Evolutionary conservation across 30 jellyfish, hydroid and myxozoan genomes (phyloP), one percentile per base, ranked within the genome.

Genomic region (Sanderia malayensis): DNA sequence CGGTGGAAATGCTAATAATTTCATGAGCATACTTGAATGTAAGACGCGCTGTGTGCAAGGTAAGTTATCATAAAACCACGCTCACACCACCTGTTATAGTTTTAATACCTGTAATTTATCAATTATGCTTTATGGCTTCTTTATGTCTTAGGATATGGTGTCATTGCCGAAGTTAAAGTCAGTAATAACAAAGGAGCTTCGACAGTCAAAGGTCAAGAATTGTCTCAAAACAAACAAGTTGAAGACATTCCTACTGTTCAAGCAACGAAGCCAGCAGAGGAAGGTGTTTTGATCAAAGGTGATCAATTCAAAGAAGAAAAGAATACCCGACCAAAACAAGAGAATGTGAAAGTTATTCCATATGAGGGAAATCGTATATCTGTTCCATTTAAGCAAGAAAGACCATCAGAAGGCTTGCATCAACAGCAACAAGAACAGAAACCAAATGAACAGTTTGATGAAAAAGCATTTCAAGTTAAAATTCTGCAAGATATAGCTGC

Each of bases 1-100:
- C 46, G 98, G 96, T 31, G 98, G 98, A 33, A 92, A 92, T 73
- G 98, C 96, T 1, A 92, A 92, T 49, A 92, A 92, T 61, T 92
- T 92, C 71, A 92, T 92, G 98, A 92, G 88, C 46, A 61, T 71
- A 26, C 73, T 92, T 26, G 98, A 92, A 61, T 92, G 98, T 49
- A 95, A 92, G 72, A 75, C 98, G 2, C 79, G 87, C 31, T 92
- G 98, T 64, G 84, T 79, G 60, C 82, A 89, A 72, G 97, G 95
- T 69, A 31, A 68, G 77, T 59, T 17, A n/a, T n/a, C n/a, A n/a
- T n/a, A n/a, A n/a, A n/a, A n/a, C n/a, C n/a, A n/a, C n/a, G n/a
- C n/a, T n/a, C n/a, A n/a, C n/a, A 27, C 20, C 11, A 28, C 29
- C 29, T 28, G 4, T 31, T 33, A 28, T 11, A 30, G 61, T 28